Evolutionary conservation across 1,140 invertebrate genomes (phyloP), one percentile per base, ranked within the genome.

Genomic region (Chironomus tepperi): DNA sequence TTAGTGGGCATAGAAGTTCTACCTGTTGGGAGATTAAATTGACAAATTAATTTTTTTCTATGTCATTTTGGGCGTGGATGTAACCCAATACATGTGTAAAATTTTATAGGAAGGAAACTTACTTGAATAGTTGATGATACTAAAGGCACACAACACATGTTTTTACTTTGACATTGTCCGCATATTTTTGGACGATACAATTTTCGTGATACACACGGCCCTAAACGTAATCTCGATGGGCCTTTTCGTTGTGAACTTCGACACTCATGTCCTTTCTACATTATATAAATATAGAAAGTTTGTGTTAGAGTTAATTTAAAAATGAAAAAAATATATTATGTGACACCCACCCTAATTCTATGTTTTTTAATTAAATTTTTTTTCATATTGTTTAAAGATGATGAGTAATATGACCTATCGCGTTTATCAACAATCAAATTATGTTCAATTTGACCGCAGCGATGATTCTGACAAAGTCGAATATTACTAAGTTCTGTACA

Each of bases 261-360:
- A 79, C 89, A 91, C 79, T 87, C 85, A 77, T 88, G 87, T 2
- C 86, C 85, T 76, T 85, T 87, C 88, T 90, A 83, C 7, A 81
- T 83, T 76, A 43, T 72, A 75, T 18, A 70, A 10, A 19, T 34
- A 16, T 18, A 7, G 6, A 16, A 10, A 64, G 19, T 74, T 3
- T 15, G 0, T 19, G 16, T 19, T 70, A 10, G 18, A 72, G 18
- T 19, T 21, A 18, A 12, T 72, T 19, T 72, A 8, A 9, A 72
- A 7, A 34, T 5, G 24, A 34, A 34, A 34, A 1, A 34, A 34
- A 18, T 34, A n/a, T 72, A 16, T 12, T 2, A 2, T 3, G 10
- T 3, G 1, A 15, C 8, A 81, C 81, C 80, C 76, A 82, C 81
- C 77, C 81, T 77, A 77, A 82, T 80, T 77, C 80, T 78, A 76